Evolutionary conservation across 2,888 invertebrate genomes (phyloP).

Genomic region (Drosophila mimica): DNA sequence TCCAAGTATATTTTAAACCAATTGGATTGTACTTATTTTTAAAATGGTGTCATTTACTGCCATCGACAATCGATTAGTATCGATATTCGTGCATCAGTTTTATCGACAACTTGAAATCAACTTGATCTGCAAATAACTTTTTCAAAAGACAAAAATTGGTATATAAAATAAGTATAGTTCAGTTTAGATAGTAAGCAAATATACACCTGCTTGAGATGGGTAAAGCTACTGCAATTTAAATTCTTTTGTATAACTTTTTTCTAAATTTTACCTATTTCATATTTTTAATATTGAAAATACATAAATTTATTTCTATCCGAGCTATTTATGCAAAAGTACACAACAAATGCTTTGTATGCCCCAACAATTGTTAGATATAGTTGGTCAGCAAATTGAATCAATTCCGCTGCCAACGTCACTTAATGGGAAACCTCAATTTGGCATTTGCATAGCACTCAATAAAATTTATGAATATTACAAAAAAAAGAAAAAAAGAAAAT

Average conservation of each 20-base stretch:
- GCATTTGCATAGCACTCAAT: background rate
- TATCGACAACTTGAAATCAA: accelerated
- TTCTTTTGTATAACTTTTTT: background rate
- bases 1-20: background rate
- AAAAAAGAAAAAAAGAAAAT: background rate
- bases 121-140: background rate
- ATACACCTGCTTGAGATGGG: background rate
- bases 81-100: background rate
- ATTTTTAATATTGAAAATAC: background rate
- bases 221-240: background rate
- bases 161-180: background rate
- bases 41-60: background rate
- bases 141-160: background rate
- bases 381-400: background rate
- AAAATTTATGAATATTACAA: background rate
- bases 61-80: background rate
- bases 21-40: background rate
- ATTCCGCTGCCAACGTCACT: conserved; percentile 1
- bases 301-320: background rate
- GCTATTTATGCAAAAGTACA: background rate
- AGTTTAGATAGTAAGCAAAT: background rate
- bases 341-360: background rate
- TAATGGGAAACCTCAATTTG: background rate
- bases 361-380: background rate
- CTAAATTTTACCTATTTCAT: background rate